Evolutionary conservation across 2,797 vertebrate species (phyloP), one percentile per base, ranked within the genome.

Genomic region (Pseudochirops corinnae): DNA sequence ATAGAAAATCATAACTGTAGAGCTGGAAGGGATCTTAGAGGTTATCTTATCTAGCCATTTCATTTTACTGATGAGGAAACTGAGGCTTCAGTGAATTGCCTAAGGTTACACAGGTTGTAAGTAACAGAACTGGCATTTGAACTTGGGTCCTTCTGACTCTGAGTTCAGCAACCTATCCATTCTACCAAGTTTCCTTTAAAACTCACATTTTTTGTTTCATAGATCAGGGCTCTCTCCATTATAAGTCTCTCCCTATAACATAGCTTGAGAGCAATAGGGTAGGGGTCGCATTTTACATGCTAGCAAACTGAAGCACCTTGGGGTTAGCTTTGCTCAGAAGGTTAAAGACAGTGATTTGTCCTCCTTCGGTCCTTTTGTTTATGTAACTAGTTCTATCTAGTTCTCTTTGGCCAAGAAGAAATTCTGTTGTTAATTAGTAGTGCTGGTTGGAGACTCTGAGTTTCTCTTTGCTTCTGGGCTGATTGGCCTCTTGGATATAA

Each of bases 401-500:
- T 87, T 92, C 33, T 31, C 4, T 56, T 93, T 39, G 87, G 26
- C 56, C 50, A 82, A 58, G 53, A 90, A 62, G 87, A 93, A 92
- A 33, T 92, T 93, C 26, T 90, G 31, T 56, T 24, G 0, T 0
- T 56, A 57, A 26, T 7, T 11, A 56, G 52, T 67, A 55, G 29
- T 9, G 4, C 13, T 4, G 29, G 4, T 24, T 39, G 13, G 16
- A 14, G 1, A 87, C 16, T 52, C 55, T 92, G 91, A 4, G 14
- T 67, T 96, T 93, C 58, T 31, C 55, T 92, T 87, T 95, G 21
- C 31, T 33, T 55, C 5, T 91, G 57, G 28, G 55, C 29, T 94
- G 33, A 16, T 67, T 55, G 74, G 50, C 95, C 55, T 55, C 4
- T 10, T 1, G 56, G 3, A 12, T 46, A 7, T 55, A 82, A 82